These are phyloP conservation scores for Ramphastos sulfuratus DNA, from an alignment of 2,113 vertebrate species.

Conservation along the genomic window DNA sequence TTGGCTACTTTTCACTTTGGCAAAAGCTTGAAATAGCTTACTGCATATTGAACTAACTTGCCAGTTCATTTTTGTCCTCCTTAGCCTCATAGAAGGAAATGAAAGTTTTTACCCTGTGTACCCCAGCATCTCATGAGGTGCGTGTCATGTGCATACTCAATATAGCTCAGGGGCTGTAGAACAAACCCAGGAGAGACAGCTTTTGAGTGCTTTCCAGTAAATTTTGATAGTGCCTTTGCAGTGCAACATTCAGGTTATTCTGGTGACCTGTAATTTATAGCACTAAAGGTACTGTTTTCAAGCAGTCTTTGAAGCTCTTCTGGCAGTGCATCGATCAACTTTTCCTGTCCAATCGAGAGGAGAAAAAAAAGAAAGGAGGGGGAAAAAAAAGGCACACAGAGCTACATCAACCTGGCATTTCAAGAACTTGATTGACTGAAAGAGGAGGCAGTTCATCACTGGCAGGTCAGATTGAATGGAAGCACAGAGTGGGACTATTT, in stretches of 20 bases:
- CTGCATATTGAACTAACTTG: neutral
- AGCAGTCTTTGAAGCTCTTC: constrained; percentile 11
- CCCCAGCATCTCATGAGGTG: neutral
- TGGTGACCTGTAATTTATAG: neutral
- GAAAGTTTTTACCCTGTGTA: neutral
- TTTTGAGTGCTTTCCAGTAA: neutral
- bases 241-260: neutral
- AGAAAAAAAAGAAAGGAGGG: neutral
- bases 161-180: neutral
- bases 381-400: neutral
- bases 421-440: neutral
- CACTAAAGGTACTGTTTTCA: constrained; percentile 15
- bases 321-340: neutral
- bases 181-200: neutral
- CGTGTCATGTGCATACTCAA: neutral
- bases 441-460: neutral
- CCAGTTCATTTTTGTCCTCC: neutral
- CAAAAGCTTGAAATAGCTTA: neutral
- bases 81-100: neutral
- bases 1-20: neutral
- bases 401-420: neutral
- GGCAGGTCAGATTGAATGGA: neutral
- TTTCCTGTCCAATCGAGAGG: neutral
- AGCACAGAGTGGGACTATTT: neutral
- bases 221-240: neutral